A percentile compares a stretch with the other conserved stretches of the same genome.
Evolutionary conservation across 2,888 invertebrate species (phyloP).

Genomic region (Ferrisia virgata): DNA sequence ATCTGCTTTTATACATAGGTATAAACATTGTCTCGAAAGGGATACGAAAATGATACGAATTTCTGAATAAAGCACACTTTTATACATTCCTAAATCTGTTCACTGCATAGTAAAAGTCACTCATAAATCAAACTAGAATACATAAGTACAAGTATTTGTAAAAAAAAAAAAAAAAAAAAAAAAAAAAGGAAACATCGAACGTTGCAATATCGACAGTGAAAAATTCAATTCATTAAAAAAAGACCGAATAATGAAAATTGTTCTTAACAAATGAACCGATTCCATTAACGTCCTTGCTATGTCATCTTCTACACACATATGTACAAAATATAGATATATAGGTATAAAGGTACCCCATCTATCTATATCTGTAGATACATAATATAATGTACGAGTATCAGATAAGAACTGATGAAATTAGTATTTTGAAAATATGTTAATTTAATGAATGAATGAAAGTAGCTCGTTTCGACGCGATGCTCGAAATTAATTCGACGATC

Average conservation of each 20-base stretch:
- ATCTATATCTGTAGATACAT: too few relatives aligned
- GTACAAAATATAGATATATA: too few relatives aligned
- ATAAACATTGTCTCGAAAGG: not conserved
- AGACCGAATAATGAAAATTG: not conserved
- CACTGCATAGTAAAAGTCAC: not conserved
- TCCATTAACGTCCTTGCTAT: slow-evolving; percentile 2
- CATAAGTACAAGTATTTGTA: too few relatives aligned
- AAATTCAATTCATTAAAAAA: not conserved
- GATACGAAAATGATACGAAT: not conserved
- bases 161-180: not conserved
- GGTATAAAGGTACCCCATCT: too few relatives aligned
- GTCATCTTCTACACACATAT: too few relatives aligned
- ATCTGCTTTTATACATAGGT: not conserved
- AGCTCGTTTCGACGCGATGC: not conserved
- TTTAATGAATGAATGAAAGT: slow-evolving; percentile 27
- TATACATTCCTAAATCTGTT: too few relatives aligned
- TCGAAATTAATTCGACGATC: slow-evolving; percentile 6
- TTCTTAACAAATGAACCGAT: not conserved
- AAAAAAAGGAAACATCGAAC: too few relatives aligned
- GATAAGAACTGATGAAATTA: slow-evolving; percentile 19
- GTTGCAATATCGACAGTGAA: not conserved
- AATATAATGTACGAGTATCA: not conserved
- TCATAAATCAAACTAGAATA: not conserved
- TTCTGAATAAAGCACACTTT: too few relatives aligned
- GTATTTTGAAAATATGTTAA: slow-evolving; percentile 13